Conservation (phyloP, 2,113 vertebrate genomes). For the Bothrops jararaca region DNA sequence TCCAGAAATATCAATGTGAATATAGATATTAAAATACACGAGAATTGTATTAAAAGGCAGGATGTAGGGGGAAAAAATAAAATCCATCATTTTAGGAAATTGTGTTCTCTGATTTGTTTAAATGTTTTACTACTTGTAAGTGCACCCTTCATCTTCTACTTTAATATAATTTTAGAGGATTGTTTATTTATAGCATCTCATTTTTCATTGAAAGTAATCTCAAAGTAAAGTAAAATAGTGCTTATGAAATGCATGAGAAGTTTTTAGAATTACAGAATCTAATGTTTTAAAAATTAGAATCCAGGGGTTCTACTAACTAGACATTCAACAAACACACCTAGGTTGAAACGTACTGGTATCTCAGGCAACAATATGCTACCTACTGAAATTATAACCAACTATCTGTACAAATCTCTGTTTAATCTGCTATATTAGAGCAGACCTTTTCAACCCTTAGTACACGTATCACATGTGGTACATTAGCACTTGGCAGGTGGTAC, state of each 20-base stretch:
- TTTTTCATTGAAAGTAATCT: neutral
- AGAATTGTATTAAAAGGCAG: neutral
- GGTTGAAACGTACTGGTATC: neutral
- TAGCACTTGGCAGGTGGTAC: too few species aligned
- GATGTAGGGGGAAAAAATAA: neutral
- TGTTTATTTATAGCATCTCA: neutral
- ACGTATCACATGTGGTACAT: too few species aligned
- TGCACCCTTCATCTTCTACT: neutral
- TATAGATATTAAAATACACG: neutral
- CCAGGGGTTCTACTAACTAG: neutral
- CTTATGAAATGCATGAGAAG: neutral
- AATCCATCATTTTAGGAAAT: neutral
- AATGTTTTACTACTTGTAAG: neutral
- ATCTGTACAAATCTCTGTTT: neutral
- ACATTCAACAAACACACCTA: neutral
- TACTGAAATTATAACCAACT: neutral
- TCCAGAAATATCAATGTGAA: neutral
- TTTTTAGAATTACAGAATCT: neutral
- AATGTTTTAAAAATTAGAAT: neutral
- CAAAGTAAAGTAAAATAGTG: neutral
- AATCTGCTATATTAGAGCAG: neutral
- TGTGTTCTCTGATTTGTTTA: neutral
- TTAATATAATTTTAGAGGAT: neutral
- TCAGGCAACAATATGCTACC: neutral
- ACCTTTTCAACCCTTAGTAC: too few species aligned